Evolutionary conservation across 2,797 vertebrate species (phyloP).

Genomic region (Leptoclinus maculatus): DNA sequence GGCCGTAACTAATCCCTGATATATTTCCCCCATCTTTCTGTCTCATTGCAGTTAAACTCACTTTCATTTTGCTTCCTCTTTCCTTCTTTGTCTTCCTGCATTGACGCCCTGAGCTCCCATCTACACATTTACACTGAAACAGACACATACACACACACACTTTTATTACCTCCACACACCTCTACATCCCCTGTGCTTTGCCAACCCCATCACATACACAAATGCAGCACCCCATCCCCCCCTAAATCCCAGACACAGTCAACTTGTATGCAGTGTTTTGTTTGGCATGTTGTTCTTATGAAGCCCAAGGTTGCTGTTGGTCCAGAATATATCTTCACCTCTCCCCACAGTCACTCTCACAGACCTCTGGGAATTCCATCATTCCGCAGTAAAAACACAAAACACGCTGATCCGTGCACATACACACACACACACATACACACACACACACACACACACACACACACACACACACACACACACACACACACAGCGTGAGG

Average conservation of each 20-base stretch:
- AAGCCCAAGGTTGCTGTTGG: constrained; percentile 37
- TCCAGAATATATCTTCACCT: constrained; percentile 71
- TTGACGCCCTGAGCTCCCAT: constrained; percentile 21
- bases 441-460: constrained; percentile 22
- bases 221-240: constrained; percentile 3
- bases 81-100: constrained; percentile 2
- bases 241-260: constrained; percentile 13
- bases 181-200: constrained; percentile 12
- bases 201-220: constrained; percentile 3
- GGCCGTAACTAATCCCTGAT: constrained; percentile 52
- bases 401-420: constrained; percentile 20
- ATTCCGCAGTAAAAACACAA: constrained; percentile 38
- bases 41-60: constrained; percentile 40
- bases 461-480: constrained; percentile 22
- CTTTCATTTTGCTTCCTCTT: constrained; percentile 27
- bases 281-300: constrained; percentile 23
- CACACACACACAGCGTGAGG: constrained; percentile 26
- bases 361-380: constrained; percentile 57
- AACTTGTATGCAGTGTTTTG: constrained; percentile 37
- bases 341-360: constrained; percentile 55
- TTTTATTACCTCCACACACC: constrained; percentile 15
- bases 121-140: constrained; percentile 12
- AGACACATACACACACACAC: background rate
- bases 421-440: constrained; percentile 13
- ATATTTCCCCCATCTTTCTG: constrained; percentile 31